Conservation (phyloP, 2,113 vertebrate species). For the Podocnemis expansa region DNA sequence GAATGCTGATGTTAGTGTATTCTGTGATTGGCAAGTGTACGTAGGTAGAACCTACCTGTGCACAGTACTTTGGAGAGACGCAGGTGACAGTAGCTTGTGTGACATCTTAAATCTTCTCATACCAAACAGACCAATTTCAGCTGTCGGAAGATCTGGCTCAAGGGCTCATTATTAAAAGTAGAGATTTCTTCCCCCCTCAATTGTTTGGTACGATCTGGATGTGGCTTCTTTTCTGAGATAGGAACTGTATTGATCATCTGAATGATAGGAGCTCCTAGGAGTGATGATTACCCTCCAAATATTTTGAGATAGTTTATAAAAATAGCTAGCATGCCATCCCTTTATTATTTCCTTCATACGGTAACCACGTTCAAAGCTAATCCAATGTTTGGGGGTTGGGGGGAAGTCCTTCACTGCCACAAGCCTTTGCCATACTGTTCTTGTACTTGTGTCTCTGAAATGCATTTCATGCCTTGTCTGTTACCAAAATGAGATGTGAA, state of each 20-base stretch:
- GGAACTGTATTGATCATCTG: neutral
- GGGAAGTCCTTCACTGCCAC: constrained; percentile 60
- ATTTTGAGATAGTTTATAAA: constrained; percentile 44
- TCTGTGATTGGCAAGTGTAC: neutral
- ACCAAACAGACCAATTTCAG: neutral
- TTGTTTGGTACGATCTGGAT: constrained; percentile 31
- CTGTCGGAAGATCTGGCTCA: neutral
- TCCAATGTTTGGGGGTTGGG: constrained; percentile 20
- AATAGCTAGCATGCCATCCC: neutral
- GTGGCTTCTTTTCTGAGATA: neutral
- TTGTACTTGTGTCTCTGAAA: constrained; percentile 70
- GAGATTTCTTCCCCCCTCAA: neutral
- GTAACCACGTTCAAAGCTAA: constrained; percentile 58
- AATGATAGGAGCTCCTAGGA: neutral
- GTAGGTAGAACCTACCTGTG: neutral
- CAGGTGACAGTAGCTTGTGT: neutral
- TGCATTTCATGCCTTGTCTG: constrained; percentile 82
- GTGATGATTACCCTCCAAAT: constrained; percentile 1
- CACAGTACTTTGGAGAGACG: neutral
- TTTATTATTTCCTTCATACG: neutral
- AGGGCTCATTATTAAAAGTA: constrained; percentile 2
- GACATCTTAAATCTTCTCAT: neutral
- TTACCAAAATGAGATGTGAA: constrained; percentile 83
- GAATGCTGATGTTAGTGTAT: neutral
- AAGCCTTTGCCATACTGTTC: constrained; percentile 52